A percentile compares a stretch with the other conserved stretches of the same genome.
These are phyloP conservation scores for Goniozus legneri DNA, from an alignment of 1,140 invertebrate species.

Conservation along the genomic window DNA sequence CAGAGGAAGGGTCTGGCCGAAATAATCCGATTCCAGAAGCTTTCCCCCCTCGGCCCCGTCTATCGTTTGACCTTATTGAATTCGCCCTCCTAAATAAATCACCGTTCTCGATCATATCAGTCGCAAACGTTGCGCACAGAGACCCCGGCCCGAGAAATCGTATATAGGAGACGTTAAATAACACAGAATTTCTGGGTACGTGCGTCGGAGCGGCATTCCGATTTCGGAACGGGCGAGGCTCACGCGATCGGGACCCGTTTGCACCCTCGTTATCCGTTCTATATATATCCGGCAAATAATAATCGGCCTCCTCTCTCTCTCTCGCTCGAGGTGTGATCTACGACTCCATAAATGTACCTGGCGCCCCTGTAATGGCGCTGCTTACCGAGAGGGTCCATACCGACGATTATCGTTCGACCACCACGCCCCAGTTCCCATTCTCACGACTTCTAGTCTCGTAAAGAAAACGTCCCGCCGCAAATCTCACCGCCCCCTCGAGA, in stretches of 20 bases:
- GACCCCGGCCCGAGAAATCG: too few species aligned
- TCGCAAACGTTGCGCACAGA: too few species aligned
- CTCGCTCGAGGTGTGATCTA: background rate
- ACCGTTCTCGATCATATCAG: too few species aligned
- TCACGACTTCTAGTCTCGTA: background rate
- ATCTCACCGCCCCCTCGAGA: too few species aligned
- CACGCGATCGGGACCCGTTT: too few species aligned
- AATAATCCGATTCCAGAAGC: background rate
- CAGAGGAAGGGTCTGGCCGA: background rate
- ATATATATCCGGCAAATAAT: background rate
- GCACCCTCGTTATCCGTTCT: background rate
- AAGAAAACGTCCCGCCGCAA: too few species aligned
- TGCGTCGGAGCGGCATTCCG: too few species aligned
- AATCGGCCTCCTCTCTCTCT: background rate
- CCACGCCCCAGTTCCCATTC: background rate
- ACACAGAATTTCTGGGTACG: too few species aligned
- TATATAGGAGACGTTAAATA: too few species aligned
- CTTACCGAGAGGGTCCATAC: background rate
- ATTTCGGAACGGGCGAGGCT: too few species aligned
- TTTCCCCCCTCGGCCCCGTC: background rate
- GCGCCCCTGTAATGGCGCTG: background rate
- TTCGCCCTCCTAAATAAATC: too few species aligned
- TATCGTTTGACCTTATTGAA: too few species aligned
- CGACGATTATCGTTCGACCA: background rate
- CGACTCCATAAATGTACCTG: background rate